Percentiles rank a stretch among this genome's conserved stretches.
Evolutionary conservation across 2,797 vertebrate species (phyloP).

Genomic region (Acipenser ruthenus): DNA sequence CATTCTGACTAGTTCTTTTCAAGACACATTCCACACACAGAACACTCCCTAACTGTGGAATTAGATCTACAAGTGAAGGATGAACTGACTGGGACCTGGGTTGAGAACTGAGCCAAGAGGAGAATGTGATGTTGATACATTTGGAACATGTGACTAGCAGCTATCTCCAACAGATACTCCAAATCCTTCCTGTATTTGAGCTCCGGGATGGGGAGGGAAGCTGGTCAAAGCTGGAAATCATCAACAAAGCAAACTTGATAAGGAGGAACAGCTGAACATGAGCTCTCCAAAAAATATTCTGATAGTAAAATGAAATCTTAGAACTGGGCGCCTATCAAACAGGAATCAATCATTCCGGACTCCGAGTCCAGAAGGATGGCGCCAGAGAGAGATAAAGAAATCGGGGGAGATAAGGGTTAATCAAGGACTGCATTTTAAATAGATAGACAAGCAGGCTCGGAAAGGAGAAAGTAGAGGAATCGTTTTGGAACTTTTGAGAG

Average conservation of each 20-base stretch:
- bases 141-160: constrained; percentile 56
- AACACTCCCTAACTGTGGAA: neutral
- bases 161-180: constrained; percentile 56
- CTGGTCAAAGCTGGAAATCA: constrained; percentile 57
- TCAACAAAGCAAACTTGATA: constrained; percentile 64
- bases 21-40: neutral
- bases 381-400: constrained; percentile 85
- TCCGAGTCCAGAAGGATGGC: constrained; percentile 90
- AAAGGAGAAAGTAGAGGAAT: constrained; percentile 15
- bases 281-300: constrained; percentile 67
- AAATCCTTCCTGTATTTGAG: constrained; percentile 57
- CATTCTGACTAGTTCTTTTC: constrained; percentile 3
- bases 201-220: constrained; percentile 45
- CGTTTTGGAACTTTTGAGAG: neutral
- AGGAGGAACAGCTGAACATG: constrained; percentile 53
- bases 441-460: constrained; percentile 46
- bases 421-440: constrained; percentile 60
- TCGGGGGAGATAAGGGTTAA: constrained; percentile 75
- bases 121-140: constrained; percentile 11
- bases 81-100: constrained; percentile 16
- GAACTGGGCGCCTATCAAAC: constrained; percentile 82
- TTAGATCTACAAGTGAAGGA: constrained; percentile 3
- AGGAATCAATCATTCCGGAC: constrained; percentile 94
- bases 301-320: constrained; percentile 94
- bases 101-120: neutral